Evolutionary conservation across 2,888 invertebrate genomes (phyloP).

Genomic region (Baccha elongata): DNA sequence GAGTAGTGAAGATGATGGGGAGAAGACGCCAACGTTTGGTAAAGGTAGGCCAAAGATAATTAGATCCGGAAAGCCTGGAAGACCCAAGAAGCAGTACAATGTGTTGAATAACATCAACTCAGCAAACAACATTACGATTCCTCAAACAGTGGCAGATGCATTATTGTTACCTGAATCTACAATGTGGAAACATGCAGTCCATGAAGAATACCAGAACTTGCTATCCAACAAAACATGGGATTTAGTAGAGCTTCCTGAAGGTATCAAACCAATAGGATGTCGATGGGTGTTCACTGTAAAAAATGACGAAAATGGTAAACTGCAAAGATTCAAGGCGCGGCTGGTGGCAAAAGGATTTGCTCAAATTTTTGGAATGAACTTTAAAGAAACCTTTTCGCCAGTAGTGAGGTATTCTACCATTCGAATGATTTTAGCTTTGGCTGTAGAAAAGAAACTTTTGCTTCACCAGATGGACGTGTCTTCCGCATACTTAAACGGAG

Average conservation of each 20-base stretch:
- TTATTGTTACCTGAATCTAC: background rate
- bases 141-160: background rate
- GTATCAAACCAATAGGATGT: background rate
- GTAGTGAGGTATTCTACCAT: slow-evolving; percentile 66
- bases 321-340: slow-evolving; percentile 25
- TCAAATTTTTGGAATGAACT: slow-evolving; percentile 55
- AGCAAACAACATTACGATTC: background rate
- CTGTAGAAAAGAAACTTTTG: slow-evolving; percentile 64
- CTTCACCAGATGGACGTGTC: slow-evolving; percentile 74
- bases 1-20: background rate
- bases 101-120: background rate
- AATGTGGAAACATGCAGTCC: slow-evolving; percentile 2
- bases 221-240: slow-evolving; percentile 16
- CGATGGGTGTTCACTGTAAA: slow-evolving; percentile 4
- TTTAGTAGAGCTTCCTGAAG: slow-evolving; percentile 3
- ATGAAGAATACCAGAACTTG: background rate
- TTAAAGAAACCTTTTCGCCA: slow-evolving; percentile 67
- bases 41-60: background rate
- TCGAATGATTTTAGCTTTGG: slow-evolving; percentile 67
- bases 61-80: background rate
- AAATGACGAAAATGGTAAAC: background rate
- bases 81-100: background rate
- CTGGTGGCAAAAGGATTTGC: slow-evolving; percentile 69
- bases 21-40: background rate
- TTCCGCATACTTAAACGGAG: slow-evolving; percentile 69